phyloP scores from a whole-genome alignment of 2,888 invertebrate genomes.

The Cepaea hortensis region DNA sequence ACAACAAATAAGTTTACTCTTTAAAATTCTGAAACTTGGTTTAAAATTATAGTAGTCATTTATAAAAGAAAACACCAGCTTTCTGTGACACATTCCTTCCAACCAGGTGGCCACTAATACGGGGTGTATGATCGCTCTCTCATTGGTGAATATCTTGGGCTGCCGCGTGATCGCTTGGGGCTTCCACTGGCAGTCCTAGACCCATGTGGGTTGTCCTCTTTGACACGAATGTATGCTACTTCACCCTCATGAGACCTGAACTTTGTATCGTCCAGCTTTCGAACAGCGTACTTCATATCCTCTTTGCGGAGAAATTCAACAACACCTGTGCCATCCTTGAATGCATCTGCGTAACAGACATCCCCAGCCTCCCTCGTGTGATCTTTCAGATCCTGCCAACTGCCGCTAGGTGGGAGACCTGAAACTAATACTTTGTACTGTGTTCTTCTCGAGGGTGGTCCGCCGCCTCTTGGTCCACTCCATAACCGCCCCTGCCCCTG shows the following conservation, averaged over 20 bases:
- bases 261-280: constrained; percentile 97
- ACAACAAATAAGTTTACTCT: not conserved
- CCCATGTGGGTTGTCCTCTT: constrained; percentile 89
- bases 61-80: not conserved
- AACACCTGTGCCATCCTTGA: constrained; percentile 98
- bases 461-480: constrained; percentile 72
- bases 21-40: not conserved
- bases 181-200: constrained; percentile 73
- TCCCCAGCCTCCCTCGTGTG: constrained; percentile 99
- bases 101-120: constrained; percentile 27
- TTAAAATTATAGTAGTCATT: not conserved
- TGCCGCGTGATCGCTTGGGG: constrained; percentile 83
- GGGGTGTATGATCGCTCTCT: constrained; percentile 80
- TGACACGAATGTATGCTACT: constrained; percentile 96
- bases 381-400: constrained; percentile 98
- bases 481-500: constrained; percentile 65
- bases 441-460: constrained; percentile 92
- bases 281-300: constrained; percentile 99
- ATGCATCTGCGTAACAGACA: constrained; percentile 98
- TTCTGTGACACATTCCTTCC: not conserved
- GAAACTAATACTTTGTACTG: constrained; percentile 96
- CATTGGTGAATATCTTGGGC: constrained; percentile 95
- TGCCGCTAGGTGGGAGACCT: constrained; percentile 89
- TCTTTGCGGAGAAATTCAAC: constrained; percentile 98
- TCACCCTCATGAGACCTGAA: constrained; percentile 99